A percentile compares a stretch with the other conserved stretches of the same genome.
Conservation (phyloP, 2,888 invertebrate species). For the Cataglyphis cursor region DNA sequence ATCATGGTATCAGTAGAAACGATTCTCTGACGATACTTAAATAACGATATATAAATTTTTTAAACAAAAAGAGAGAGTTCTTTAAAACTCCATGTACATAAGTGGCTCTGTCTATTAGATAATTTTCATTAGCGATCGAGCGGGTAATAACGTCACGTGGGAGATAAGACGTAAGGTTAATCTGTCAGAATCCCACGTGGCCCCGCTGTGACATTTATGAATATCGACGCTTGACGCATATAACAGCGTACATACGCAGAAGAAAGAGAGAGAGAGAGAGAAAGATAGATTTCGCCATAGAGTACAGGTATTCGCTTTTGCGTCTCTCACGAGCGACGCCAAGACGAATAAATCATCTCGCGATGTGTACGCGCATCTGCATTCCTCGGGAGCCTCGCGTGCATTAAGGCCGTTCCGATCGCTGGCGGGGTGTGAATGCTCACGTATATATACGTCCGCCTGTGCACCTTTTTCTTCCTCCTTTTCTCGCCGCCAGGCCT, state of each 20-base stretch:
- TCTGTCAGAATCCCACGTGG: conserved; percentile 25
- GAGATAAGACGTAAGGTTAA: conserved; percentile 34
- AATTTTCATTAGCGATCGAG: neutral
- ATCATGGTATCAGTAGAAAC: neutral
- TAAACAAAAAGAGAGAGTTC: neutral
- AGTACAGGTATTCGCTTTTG: conserved; percentile 1
- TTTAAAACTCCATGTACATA: neutral
- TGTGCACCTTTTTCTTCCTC: neutral
- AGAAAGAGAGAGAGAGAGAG: neutral
- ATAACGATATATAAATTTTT: conserved; percentile 1
- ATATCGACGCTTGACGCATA: conserved; percentile 47
- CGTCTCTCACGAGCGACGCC: conserved; percentile 19
- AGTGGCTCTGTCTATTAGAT: neutral
- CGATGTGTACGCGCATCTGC: conserved; percentile 47
- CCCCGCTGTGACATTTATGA: conserved; percentile 45
- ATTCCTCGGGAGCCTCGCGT: conserved; percentile 58
- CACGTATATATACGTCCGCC: conserved; percentile 13
- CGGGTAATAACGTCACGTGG: neutral
- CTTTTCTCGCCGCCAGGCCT: conserved; percentile 36
- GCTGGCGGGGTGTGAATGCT: conserved; percentile 42
- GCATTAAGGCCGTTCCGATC: conserved; percentile 56
- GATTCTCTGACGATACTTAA: neutral
- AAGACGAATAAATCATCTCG: conserved; percentile 52
- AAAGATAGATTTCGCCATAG: conserved; percentile 9
- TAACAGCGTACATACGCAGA: neutral